Evolutionary conservation across 1,140 invertebrate genomes (phyloP).

Genomic region (Drosophila nigromelanica): DNA sequence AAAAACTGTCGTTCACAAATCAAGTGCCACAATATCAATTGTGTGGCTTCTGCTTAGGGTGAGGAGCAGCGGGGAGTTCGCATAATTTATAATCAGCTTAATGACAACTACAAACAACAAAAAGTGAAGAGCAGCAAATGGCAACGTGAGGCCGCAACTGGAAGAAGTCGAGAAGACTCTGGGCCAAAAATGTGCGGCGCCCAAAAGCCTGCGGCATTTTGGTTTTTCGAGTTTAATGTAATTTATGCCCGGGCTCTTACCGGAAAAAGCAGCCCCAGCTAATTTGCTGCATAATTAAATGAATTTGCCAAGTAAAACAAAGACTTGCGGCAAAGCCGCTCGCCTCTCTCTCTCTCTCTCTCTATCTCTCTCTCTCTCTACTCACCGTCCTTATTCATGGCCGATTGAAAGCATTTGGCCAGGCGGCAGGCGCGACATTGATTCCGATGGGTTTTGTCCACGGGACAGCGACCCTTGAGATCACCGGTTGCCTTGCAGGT

Average conservation of each 20-base stretch:
- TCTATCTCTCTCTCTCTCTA: constrained; percentile 46
- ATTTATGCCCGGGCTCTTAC: constrained; percentile 63
- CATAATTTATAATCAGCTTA: constrained; percentile 82
- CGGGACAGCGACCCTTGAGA: constrained; percentile 95
- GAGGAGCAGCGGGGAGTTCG: constrained; percentile 19
- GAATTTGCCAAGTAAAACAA: constrained; percentile 72
- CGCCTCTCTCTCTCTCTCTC: no score
- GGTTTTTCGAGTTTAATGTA: constrained; percentile 68
- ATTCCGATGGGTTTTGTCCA: constrained; percentile 98
- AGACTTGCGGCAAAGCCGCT: constrained; percentile 41
- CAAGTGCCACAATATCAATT: constrained; percentile 21
- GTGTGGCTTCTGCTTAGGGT: constrained; percentile 11
- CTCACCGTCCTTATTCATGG: constrained; percentile 99
- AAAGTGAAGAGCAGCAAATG: constrained; percentile 22
- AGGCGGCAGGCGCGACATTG: constrained; percentile 98
- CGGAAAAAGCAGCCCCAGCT: constrained; percentile 44
- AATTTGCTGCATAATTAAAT: constrained; percentile 81
- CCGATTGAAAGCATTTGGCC: constrained; percentile 97
- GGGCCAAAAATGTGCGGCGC: constrained; percentile 25
- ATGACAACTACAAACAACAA: constrained; percentile 73
- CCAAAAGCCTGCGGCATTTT: constrained; percentile 68
- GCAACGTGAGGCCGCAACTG: constrained; percentile 12
- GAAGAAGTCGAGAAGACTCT: constrained; percentile 19
- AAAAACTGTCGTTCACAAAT: constrained; percentile 20
- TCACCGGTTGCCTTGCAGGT: constrained; percentile 98